These are phyloP conservation scores for Pangasius mekongensis DNA, from an alignment of 2,797 vertebrate genomes.

Conservation along the genomic window DNA sequence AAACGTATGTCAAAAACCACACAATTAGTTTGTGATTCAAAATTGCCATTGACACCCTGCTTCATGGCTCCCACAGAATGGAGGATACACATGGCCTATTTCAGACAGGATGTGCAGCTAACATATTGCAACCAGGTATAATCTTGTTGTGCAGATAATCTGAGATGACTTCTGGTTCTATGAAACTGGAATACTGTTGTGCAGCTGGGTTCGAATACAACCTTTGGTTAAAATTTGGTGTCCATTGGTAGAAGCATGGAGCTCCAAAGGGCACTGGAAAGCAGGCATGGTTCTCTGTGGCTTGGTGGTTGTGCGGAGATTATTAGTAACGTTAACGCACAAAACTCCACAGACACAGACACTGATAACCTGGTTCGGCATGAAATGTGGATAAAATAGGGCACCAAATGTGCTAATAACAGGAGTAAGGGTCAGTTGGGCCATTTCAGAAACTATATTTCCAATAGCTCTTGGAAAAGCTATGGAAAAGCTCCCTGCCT, in stretches of 20 bases:
- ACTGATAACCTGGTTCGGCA: background rate
- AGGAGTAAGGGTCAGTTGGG: conserved; percentile 8
- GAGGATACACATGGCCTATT: background rate
- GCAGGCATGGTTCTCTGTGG: background rate
- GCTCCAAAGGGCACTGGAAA: background rate
- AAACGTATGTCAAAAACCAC: background rate
- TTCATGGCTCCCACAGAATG: background rate
- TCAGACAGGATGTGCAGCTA: background rate
- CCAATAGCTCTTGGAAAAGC: conserved; percentile 28
- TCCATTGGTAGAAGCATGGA: background rate
- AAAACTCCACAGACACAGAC: background rate
- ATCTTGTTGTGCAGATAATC: background rate
- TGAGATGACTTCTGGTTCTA: background rate
- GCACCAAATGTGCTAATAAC: background rate
- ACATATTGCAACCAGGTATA: background rate
- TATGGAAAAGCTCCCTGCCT: conserved; percentile 31
- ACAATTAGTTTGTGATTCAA: background rate
- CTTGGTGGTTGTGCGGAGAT: background rate
- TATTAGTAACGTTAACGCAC: background rate
- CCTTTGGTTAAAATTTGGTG: background rate
- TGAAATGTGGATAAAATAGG: background rate
- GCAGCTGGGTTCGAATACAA: background rate
- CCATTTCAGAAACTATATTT: conserved; percentile 35
- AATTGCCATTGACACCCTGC: background rate
- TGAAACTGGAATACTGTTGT: background rate